These are phyloP conservation scores for Oedothorax gibbosus DNA, from an alignment of 1,140 invertebrate species.

Conservation along the genomic window DNA sequence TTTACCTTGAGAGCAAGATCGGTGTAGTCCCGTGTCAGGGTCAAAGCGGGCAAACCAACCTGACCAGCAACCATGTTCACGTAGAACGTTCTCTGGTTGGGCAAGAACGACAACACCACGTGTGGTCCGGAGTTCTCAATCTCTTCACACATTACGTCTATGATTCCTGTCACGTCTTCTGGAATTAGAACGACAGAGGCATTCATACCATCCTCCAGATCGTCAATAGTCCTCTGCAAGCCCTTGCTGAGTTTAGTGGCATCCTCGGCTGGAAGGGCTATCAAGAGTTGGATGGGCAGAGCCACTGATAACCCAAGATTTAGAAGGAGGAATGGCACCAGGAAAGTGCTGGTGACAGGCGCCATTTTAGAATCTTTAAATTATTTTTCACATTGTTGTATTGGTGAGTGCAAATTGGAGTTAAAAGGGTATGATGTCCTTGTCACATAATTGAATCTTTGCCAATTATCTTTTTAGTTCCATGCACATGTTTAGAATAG, in stretches of 20 bases:
- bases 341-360: not conserved
- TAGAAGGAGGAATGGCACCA: not conserved
- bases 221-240: constrained; percentile 35
- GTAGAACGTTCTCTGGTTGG: constrained; percentile 26
- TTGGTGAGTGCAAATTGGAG: not conserved
- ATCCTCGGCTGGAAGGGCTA: constrained; percentile 41
- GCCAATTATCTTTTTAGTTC: not conserved
- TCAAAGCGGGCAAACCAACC: constrained; percentile 32
- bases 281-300: constrained; percentile 44
- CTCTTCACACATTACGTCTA: constrained; percentile 34
- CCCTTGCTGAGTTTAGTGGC: constrained; percentile 35
- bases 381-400: not conserved
- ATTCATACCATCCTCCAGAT: constrained; percentile 44
- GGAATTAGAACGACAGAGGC: constrained; percentile 21
- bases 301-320: not conserved
- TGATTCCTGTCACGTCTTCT: constrained; percentile 13
- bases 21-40: constrained; percentile 39
- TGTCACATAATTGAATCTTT: no score
- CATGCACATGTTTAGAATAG: not conserved
- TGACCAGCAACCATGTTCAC: constrained; percentile 40
- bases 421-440: not conserved
- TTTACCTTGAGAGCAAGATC: constrained; percentile 29
- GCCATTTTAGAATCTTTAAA: not conserved
- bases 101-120: constrained; percentile 31
- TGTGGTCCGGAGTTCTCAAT: constrained; percentile 28